Base-by-base conservation (phyloP, 1,140 invertebrate genomes). In the Antheraea pernyi region DNA sequence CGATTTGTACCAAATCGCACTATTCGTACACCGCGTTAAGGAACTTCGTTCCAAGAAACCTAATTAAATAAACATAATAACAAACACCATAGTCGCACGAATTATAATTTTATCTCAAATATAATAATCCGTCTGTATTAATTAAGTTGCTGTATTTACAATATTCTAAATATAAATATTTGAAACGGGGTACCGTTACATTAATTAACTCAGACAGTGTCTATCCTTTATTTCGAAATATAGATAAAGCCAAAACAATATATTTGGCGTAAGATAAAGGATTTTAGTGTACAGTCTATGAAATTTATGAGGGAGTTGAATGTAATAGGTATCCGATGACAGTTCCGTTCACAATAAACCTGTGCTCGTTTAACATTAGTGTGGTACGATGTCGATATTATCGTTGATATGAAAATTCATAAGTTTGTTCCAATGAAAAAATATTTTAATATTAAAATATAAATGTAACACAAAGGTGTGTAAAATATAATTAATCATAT, bases 261-360 rank as follows among this genome's bases (percentile, higher is more conserved):
- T 64, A 64, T 39, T 42, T 64, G 16, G 13, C 11, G 19, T 7
- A 18, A 37, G 62, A 64, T 64, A 64, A 39, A 64, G 62, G 62
- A 64, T 64, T 42, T 64, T 37, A 39, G 5, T 39, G 60, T 61
- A 61, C 60, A 64, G 68, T 58, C 68, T 63, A 62, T 71, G 39
- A 68, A 74, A 78, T 78, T 78, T 74, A 78, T 71, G 74, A 74
- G 74, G 62, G 66, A 65, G 67, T 78, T 73, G 58, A 70, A 75
- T 68, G 72, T 78, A 76, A 74, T 74, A 73, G 71, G 76, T 72
- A 74, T 78, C 76, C 72, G 69, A 74, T 74, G 75, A 77, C 72
- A 74, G 68, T 77, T 74, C 68, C 76, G 74, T 58, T 75, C 73
- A 75, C 75, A 78, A 75, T 78, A 75, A 75, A 71, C 73, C 67